Percentiles rank a stretch among this genome's conserved stretches.
Evolutionary conservation across 2,888 invertebrate species (phyloP).

Genomic region (Mactromeris polynyma): DNA sequence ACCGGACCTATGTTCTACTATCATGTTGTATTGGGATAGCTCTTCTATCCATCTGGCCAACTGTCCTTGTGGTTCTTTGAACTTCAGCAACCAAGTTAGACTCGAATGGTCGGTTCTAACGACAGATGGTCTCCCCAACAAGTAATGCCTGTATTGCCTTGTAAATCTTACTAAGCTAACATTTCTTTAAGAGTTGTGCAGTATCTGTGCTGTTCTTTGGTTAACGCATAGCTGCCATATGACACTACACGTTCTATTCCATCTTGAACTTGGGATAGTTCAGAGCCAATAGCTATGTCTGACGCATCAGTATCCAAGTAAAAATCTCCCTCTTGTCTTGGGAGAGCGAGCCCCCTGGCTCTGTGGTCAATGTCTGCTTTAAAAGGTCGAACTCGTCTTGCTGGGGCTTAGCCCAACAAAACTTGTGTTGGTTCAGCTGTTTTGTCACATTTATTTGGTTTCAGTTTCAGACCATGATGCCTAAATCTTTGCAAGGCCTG

Average conservation of each 20-base stretch:
- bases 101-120: too few relatives aligned
- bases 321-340: neutral
- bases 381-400: neutral
- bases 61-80: too few relatives aligned
- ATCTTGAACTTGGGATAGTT: neutral
- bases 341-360: too few relatives aligned
- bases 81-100: too few relatives aligned
- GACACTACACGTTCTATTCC: neutral
- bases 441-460: slow-evolving; percentile 44
- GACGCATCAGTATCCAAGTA: neutral
- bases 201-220: neutral
- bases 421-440: neutral
- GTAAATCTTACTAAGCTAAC: neutral
- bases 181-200: neutral
- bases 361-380: neutral
- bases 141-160: neutral
- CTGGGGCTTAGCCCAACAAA: neutral
- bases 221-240: neutral
- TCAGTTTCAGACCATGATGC: slow-evolving; percentile 56
- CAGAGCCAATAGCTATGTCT: neutral
- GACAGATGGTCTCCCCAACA: too few relatives aligned
- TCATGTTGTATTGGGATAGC: too few relatives aligned
- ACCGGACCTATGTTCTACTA: too few relatives aligned
- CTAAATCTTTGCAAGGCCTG: slow-evolving; percentile 54
- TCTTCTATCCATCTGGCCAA: too few relatives aligned